A percentile compares a stretch with the other conserved stretches of the same genome.
These are phyloP conservation scores for Coenonympha glycerion DNA, from an alignment of 2,888 invertebrate species.

Conservation along the genomic window DNA sequence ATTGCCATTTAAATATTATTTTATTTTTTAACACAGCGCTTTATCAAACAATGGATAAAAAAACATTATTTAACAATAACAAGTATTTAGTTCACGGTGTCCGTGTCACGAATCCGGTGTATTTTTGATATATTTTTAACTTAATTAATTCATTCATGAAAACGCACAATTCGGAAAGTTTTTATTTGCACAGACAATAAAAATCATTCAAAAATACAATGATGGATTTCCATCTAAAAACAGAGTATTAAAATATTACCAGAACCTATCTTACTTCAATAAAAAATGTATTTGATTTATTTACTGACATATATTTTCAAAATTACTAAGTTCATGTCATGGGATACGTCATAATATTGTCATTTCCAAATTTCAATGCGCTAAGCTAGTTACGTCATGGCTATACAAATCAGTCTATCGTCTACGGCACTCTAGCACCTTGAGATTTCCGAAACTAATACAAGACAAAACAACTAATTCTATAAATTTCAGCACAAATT, in stretches of 20 bases:
- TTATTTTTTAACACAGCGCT: constrained; percentile 45
- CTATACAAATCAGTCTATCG: constrained; percentile 70
- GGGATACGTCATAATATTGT: constrained; percentile 36
- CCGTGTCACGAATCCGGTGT: constrained; percentile 12
- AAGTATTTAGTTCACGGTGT: constrained; percentile 35
- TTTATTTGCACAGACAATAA: neutral
- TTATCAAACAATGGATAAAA: constrained; percentile 59
- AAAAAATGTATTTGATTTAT: too few species aligned
- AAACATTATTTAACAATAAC: constrained; percentile 68
- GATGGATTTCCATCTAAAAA: too few species aligned
- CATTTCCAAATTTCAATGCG: constrained; percentile 45
- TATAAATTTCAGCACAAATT: constrained; percentile 8
- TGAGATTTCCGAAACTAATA: constrained; percentile 36
- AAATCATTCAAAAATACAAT: neutral
- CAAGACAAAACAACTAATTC: constrained; percentile 12
- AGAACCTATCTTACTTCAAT: neutral
- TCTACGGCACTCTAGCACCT: constrained; percentile 59
- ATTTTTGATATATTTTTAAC: constrained; percentile 6
- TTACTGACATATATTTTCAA: neutral
- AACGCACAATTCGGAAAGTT: neutral
- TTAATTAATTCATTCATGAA: neutral
- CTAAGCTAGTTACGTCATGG: constrained; percentile 58
- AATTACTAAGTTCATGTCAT: constrained; percentile 27
- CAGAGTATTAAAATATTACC: neutral
- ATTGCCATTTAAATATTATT: constrained; percentile 46